Percentiles rank a stretch among this genome's conserved stretches.
Conservation (phyloP, 2,888 invertebrate species). For the Chamaedrilus cognettii region DNA sequence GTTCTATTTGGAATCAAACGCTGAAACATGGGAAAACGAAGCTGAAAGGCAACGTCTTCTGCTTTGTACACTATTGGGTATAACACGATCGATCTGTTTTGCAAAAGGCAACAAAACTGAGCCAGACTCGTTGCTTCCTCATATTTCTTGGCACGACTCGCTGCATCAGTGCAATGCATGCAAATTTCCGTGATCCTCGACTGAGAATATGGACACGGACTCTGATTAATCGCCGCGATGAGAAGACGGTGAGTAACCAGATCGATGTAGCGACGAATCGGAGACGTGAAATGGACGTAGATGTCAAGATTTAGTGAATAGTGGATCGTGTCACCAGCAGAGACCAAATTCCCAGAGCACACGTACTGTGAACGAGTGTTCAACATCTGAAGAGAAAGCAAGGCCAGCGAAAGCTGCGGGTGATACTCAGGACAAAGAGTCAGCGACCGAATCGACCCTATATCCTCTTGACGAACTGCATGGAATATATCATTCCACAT, state of each 20-base stretch:
- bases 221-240: constrained; percentile 27
- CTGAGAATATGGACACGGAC: constrained; percentile 41
- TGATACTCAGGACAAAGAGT: constrained; percentile 45
- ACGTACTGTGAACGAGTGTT: constrained; percentile 40
- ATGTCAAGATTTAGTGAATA: constrained; percentile 43
- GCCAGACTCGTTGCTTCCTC: constrained; percentile 29
- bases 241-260: constrained; percentile 50
- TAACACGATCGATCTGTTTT: constrained; percentile 40
- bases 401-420: constrained; percentile 47
- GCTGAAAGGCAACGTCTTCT: neutral
- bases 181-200: constrained; percentile 40
- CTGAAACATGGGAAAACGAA: constrained; percentile 1
- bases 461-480: constrained; percentile 33
- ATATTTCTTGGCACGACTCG: constrained; percentile 19
- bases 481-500: neutral
- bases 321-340: constrained; percentile 31
- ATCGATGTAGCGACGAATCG: constrained; percentile 49
- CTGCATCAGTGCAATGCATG: constrained; percentile 26
- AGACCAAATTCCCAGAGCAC: constrained; percentile 32
- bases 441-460: constrained; percentile 41
- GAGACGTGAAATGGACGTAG: constrained; percentile 47
- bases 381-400: constrained; percentile 39
- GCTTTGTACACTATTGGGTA: constrained; percentile 43
- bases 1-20: too few species aligned
- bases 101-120: constrained; percentile 40